Base-by-base conservation (phyloP, 2,797 vertebrate genomes). In the Petrocephalus sullivani region DNA sequence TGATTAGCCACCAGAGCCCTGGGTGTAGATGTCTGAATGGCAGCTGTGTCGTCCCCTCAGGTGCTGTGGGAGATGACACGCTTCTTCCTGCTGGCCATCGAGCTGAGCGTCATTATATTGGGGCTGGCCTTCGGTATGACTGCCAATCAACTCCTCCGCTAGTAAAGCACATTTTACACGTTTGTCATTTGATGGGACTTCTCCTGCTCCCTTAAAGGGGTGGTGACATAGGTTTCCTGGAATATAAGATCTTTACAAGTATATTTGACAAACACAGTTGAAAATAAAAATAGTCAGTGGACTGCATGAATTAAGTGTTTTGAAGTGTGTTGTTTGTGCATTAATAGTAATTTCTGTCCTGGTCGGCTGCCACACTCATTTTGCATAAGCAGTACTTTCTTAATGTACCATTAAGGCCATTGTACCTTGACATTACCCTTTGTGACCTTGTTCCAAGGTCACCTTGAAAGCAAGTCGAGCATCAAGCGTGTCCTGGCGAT, bases 51-150 rank as follows among this genome's bases (percentile, higher is more conserved):
- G 3, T 60, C 53, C 28, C 86, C 86, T 90, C 90, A 99, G 98
- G 97, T 99, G 93, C 96, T 99, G 90, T 99, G 98, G 98, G 98
- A 99, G 94, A 99, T 99, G 92, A 99, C 98, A 1, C 96, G 98
- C 33, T 99, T 99, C 95, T 99, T 99, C 95, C 95, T 99, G 93
- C 94, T 99, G 93, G 97, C 97, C 1, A 99, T 98, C 87, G 98
- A 99, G 91, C 96, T 99, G 92, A 99, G 98, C 0, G 97, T 99
- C 89, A 92, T 99, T 92, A 99, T 99, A 92, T 92, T 99, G 89
- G 98, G 98, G 89, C 95, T 99, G 85, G 95, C 96, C 60, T 96
- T 96, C 3, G 96, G 96, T 96, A 81, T n/a, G 95, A 91, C 89
- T 67, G 8, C 4, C 84, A 12, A 56, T 56, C 54, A 56, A 56